Evolutionary conservation across 2,113 vertebrate species (phyloP).

Genomic region (Arothron firmamentum): DNA sequence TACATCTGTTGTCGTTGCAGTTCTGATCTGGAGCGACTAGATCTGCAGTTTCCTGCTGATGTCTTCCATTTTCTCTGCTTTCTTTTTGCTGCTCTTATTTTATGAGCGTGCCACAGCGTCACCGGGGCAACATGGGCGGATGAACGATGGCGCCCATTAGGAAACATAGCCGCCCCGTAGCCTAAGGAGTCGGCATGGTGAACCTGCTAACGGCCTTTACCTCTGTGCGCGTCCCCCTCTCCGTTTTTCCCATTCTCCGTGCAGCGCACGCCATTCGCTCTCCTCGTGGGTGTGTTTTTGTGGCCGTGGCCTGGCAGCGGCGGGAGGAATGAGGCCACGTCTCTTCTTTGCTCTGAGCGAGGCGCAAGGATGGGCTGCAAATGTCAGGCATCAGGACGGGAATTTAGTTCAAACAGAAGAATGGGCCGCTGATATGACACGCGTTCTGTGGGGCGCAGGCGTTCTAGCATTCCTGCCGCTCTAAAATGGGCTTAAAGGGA

Average conservation of each 20-base stretch:
- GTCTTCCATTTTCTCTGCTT: constrained; percentile 47
- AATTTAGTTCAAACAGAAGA: constrained; percentile 51
- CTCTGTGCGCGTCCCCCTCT: constrained; percentile 21
- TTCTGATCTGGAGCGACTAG: too few species aligned
- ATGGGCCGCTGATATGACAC: constrained; percentile 48
- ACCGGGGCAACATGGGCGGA: constrained; percentile 63
- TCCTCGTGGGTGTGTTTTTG: constrained; percentile 44
- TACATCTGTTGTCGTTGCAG: too few species aligned
- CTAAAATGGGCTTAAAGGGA: too few species aligned
- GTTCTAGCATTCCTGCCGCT: too few species aligned
- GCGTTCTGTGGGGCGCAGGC: too few species aligned
- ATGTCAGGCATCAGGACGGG: constrained; percentile 56
- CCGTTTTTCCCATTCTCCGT: constrained; percentile 12
- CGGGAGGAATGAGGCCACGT: constrained; percentile 53
- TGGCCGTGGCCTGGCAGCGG: constrained; percentile 45
- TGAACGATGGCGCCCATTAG: constrained; percentile 74
- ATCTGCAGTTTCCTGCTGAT: constrained; percentile 61
- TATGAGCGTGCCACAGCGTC: constrained; percentile 55
- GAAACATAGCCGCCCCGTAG: constrained; percentile 63
- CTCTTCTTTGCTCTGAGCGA: constrained; percentile 38
- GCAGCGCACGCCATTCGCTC: constrained; percentile 36
- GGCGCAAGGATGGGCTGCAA: constrained; percentile 44
- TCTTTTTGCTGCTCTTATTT: constrained; percentile 60
- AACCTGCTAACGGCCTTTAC: constrained; percentile 33
- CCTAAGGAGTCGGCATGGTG: constrained; percentile 59